Evolutionary conservation across 2,797 vertebrate species (phyloP), one percentile per base, ranked within the genome.

Genomic region (Merluccius polli): DNA sequence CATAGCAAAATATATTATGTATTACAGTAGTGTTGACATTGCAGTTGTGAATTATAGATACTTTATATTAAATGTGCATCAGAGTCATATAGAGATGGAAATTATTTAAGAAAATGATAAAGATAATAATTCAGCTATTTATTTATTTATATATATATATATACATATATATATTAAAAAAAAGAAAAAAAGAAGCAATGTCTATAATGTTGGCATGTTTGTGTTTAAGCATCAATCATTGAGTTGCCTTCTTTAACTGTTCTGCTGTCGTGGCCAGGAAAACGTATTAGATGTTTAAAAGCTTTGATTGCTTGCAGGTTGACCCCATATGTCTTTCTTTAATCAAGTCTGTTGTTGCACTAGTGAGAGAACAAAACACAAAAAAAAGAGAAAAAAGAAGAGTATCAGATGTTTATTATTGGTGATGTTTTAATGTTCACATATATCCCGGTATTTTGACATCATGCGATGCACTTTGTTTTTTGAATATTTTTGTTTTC

Each of bases 121-220:
- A 94, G 87, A 92, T 89, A 90, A 92, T 92, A 86, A 89, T 89
- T 92, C 88, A 93, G 86, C 88, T 95, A 95, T 95, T 94, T 95
- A 95, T 95, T 94, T 95, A 91, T 95, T 93, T 94, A 32, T 30
- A 59, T 18, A 59, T 30, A 69, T 18, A 30, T 69, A 30, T 69
- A 90, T 87, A 85, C 94, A 24, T 18, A 59, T 30, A 68, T 27
- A 67, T 29, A 11, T 67, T n/a, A n/a, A n/a, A 24, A 2, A 91
- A 87, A 84, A n/a, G 24, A 59, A 65, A 65, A 89, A 86, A 88
- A 87, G 85, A 88, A 92, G 88, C 89, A 77, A 91, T 86, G 92
- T 95, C 91, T 94, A 93, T 92, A 93, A 90, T 93, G 93, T 94
- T 94, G 92, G 94, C 94, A 94, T 95, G 94, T 94, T 94, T 94